Evolutionary conservation across 2,797 vertebrate genomes (phyloP).

Genomic region (Sebastes variabilis): DNA sequence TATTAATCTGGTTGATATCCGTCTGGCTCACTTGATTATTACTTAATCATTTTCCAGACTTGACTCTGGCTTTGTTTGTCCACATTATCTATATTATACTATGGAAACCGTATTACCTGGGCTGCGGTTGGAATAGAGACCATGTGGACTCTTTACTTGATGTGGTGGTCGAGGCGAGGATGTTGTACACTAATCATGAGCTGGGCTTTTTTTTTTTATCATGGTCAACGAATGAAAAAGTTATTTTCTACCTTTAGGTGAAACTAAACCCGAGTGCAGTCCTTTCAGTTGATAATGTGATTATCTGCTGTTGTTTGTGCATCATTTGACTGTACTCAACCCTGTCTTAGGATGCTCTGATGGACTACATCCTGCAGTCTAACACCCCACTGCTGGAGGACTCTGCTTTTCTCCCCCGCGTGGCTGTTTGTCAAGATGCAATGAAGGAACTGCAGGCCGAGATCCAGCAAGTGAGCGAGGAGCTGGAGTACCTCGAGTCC

Average conservation of each 20-base stretch:
- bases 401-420: slow-evolving; percentile 44
- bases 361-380: slow-evolving; percentile 66
- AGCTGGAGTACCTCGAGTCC: slow-evolving; percentile 50
- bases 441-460: slow-evolving; percentile 59
- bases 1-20: too few relatives aligned
- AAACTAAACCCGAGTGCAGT: background rate
- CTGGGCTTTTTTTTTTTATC: background rate
- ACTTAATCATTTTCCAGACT: too few relatives aligned
- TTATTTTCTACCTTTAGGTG: background rate
- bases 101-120: too few relatives aligned
- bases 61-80: too few relatives aligned
- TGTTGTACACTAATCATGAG: background rate
- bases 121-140: too few relatives aligned
- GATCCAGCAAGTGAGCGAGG: slow-evolving; percentile 45
- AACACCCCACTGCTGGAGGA: slow-evolving; percentile 60
- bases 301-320: background rate
- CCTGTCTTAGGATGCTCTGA: slow-evolving; percentile 69
- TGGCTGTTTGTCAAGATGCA: slow-evolving; percentile 49
- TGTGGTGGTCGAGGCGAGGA: background rate
- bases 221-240: background rate
- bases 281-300: background rate
- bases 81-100: too few relatives aligned
- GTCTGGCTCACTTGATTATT: too few relatives aligned
- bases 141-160: background rate
- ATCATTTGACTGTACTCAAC: background rate